Base-by-base conservation (phyloP, 1,140 invertebrate genomes). In the Cephus cinctus region DNA sequence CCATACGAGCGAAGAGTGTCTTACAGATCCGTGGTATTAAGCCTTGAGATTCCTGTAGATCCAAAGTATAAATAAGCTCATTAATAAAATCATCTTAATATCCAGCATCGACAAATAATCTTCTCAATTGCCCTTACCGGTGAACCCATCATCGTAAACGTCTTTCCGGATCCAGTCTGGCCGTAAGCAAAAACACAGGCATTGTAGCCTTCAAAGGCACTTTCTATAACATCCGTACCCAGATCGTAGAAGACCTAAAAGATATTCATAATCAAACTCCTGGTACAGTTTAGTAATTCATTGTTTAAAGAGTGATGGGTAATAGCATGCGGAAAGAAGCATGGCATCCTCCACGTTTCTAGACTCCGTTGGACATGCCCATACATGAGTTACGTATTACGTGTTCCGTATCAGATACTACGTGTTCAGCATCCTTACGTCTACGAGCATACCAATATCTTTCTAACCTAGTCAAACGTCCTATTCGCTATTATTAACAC, bases 141-240 rank as follows among this genome's bases (percentile, higher is more conserved):
- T 0, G 88, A 88, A 19, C 96, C 96, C 95, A 98, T 98, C 95
- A 98, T 98, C 1, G 95, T 98, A 71, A 94, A 98, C 0, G 94
- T 96, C 79, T 98, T 98, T 18, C 96, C 96, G 65, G 92, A 95
- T 63, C 94, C 94, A 32, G 94, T 96, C 77, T 96, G 94, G 34
- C 90, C 92, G 68, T 94, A 92, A 42, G 94, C 95, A 80, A 98
- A 97, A 52, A 98, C 94, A 76, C 94, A 98, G 44, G 92, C 94
- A 81, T 98, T 98, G 80, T 97, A 98, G 25, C 94, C 95, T 77
- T 94, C 84, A 77, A 96, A 97, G 39, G 94, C 94, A 80, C 92
- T 92, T 73, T 95, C 89, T 56, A 96, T 86, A 23, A 95, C 91
- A 78, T 94, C 92, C 63, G 85, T 84, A 42, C 93, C 93, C 42